Evolutionary conservation across 2,888 invertebrate species (phyloP), one percentile per base, ranked within the genome.

Genomic region (Epicampocera succincta): DNA sequence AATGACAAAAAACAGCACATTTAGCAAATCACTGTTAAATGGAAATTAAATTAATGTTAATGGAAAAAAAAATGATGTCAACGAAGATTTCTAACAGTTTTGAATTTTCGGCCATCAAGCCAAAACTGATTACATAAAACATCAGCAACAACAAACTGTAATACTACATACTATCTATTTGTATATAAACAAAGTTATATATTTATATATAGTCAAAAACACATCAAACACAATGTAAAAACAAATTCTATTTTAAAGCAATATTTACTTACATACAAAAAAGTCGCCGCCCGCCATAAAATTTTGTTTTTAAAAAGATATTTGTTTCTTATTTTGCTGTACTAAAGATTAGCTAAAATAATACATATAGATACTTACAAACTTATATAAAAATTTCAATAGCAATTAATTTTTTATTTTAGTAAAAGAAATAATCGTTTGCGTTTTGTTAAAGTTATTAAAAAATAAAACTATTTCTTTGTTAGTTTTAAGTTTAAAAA

Each of bases 211-310:
- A 68, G 42, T 42, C 1, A 21, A 61, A 48, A 73, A 58, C 19
- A 69, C 77, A 61, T 42, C n/a, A 13, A 69, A 71, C 54, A 72
- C 42, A 78, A 65, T 66, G 29, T 66, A 58, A 61, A 78, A 78
- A 68, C 66, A 44, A 75, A 58, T 75, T 75, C 60, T 78, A 56
- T 69, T 75, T 82, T 82, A 75, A 82, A 82, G 66, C 78, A 82
- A 78, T 74, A 71, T 58, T 71, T 75, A 69, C 46, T 61, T 69
- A 69, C 44, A 78, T 12, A 69, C 25, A 46, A 48, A 80, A 68
- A 81, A 74, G 82, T 74, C 78, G 82, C 78, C 82, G 82, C 82
- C 82, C 78, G 82, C 81, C 81, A 76, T 82, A 74, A 65, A 76
- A 38, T 75, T 17, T 79, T 82, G 82, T 78, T 82, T 42, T 78